Evolutionary conservation across 2,797 vertebrate genomes (phyloP).

Genomic region (Bucorvus abyssinicus): DNA sequence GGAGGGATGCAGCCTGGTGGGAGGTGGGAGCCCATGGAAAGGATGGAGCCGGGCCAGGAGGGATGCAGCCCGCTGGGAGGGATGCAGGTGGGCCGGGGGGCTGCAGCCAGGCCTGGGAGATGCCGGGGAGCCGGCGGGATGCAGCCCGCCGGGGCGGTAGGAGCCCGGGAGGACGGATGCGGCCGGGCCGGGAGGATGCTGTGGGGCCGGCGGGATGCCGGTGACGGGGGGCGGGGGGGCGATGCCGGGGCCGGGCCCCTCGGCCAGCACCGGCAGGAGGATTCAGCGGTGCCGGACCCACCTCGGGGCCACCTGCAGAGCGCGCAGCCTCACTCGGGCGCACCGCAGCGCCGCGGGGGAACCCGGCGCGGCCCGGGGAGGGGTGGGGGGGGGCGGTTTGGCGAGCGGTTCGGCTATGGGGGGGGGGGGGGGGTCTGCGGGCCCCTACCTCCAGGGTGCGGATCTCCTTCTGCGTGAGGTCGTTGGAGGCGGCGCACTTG

Average conservation of each 20-base stretch:
- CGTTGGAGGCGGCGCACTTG: conserved; percentile 99
- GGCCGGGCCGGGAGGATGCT: background rate
- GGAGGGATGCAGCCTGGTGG: no score
- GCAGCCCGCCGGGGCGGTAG: background rate
- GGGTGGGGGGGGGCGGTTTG: background rate
- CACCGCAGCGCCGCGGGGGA: conserved; percentile 78
- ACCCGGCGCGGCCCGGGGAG: background rate
- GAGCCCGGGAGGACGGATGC: background rate
- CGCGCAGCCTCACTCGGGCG: conserved; percentile 84
- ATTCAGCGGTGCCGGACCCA: conserved; percentile 9
- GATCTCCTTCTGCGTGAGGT: conserved; percentile 97
- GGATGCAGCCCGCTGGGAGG: no score
- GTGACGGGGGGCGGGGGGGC: background rate
- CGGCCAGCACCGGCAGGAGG: background rate
- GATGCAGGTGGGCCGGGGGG: background rate
- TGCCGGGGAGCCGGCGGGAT: background rate
- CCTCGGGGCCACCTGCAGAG: conserved; percentile 92
- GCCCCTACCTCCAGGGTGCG: conserved; percentile 92
- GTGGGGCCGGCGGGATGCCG: background rate
- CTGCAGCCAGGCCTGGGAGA: background rate
- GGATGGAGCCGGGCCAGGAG: no score
- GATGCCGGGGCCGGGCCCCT: background rate
- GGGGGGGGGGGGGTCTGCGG: background rate
- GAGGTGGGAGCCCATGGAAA: no score
- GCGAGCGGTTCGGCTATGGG: background rate